Percentiles rank a stretch among this genome's conserved stretches.
phyloP scores from a whole-genome alignment of 2,113 vertebrate species.

The Astur gentilis region DNA sequence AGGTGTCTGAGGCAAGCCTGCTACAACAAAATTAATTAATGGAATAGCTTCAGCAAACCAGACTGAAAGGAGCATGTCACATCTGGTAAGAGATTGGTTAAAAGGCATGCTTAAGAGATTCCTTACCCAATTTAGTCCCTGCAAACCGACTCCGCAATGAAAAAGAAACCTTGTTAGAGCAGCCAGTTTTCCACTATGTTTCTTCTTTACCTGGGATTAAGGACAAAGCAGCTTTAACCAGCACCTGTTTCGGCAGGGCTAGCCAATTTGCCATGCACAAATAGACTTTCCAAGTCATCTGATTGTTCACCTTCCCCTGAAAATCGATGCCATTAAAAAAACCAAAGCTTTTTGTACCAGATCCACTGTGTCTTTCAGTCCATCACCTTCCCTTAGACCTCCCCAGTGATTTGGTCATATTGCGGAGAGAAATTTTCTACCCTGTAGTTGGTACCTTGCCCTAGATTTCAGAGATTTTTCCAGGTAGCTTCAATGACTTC shows the following conservation, averaged over 20 bases:
- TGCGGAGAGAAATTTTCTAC: background rate
- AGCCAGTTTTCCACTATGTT: background rate
- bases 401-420: background rate
- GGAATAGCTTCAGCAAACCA: background rate
- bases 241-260: background rate
- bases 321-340: background rate
- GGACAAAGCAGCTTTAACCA: background rate
- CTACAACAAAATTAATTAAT: background rate
- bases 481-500: background rate
- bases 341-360: background rate
- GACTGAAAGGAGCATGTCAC: background rate
- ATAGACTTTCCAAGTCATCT: background rate
- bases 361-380: background rate
- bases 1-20: background rate
- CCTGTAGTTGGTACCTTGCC: background rate
- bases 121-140: background rate
- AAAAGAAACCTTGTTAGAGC: background rate
- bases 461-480: background rate
- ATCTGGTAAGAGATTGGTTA: background rate
- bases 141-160: fast-evolving
- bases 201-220: background rate
- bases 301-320: background rate
- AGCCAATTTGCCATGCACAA: background rate
- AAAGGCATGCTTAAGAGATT: background rate
- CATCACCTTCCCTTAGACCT: background rate